A percentile compares a stretch with the other conserved stretches of the same genome.
These are phyloP conservation scores for Diaprepes abbreviatus DNA, from an alignment of 2,888 invertebrate species.

Conservation along the genomic window DNA sequence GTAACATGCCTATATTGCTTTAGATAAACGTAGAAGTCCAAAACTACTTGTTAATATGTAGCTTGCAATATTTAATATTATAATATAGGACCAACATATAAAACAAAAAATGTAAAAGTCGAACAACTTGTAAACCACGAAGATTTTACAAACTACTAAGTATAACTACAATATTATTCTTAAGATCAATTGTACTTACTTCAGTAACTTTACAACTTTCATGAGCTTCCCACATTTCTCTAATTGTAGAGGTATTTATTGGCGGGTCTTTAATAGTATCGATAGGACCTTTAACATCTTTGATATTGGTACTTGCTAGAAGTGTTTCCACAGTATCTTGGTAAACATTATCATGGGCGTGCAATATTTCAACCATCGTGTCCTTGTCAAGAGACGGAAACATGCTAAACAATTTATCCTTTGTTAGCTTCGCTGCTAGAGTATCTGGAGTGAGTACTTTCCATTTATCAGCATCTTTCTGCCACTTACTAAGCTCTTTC, in stretches of 20 bases:
- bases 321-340: slow-evolving; percentile 76
- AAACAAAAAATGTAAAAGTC: too few species aligned
- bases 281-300: slow-evolving; percentile 35
- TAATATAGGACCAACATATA: too few species aligned
- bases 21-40: too few species aligned
- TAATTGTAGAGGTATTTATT: slow-evolving; percentile 64
- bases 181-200: slow-evolving; percentile 60
- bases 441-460: slow-evolving; percentile 73
- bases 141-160: too few species aligned
- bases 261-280: slow-evolving; percentile 62
- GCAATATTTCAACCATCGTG: slow-evolving; percentile 77
- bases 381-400: slow-evolving; percentile 79
- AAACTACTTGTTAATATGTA: too few species aligned
- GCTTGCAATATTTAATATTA: too few species aligned
- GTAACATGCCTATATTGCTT: too few species aligned
- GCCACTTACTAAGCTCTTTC: slow-evolving; percentile 60
- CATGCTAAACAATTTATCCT: slow-evolving; percentile 77
- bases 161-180: background rate
- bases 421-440: slow-evolving; percentile 79
- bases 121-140: too few species aligned
- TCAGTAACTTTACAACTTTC: slow-evolving; percentile 64
- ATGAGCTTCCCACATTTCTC: slow-evolving; percentile 68
- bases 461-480: slow-evolving; percentile 64
- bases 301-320: slow-evolving; percentile 60
- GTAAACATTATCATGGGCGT: slow-evolving; percentile 78